Base-by-base conservation (phyloP, 2,888 invertebrate species). In the Gastrophysa polygoni region DNA sequence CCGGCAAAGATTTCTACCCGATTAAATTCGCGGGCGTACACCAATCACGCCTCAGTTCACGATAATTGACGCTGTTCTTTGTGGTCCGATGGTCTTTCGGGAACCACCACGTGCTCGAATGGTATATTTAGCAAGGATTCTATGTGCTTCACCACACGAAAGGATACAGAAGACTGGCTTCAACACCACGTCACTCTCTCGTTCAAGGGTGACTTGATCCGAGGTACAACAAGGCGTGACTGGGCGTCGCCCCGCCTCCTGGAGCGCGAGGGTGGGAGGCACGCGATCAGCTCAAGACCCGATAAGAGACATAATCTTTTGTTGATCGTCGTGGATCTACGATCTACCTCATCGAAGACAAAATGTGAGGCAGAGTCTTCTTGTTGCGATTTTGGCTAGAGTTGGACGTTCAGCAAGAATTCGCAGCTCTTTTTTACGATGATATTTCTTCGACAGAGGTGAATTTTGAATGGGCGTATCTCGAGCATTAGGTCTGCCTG, bases 171-270 rank as follows among this genome's bases (percentile, higher is more conserved):
- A 78, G 80, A 81, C 80, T 81, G 80, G 79, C 80, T 78, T 77
- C 77, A 75, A 73, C 78, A 71, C 77, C 78, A 78, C 76, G 79
- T 80, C 81, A 81, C 74, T 79, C 77, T 78, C 79, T 77, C 76
- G 80, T 80, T 78, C 78, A 80, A 78, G 80, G 81, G 79, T 80
- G 81, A 79, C 79, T 79, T 80, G 75, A 78, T 78, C 79, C 78
- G 73, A 76, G 78, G 76, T 77, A 76, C 74, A 75, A 69, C 68
- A 69, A 67, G 77, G 79, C 74, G 77, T 69, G 64, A 52, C 68
- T 52, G 43, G 48, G 32, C 20, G 58, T 58, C 49, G 61, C 51
- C 68, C 63, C 73, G 73, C 73, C 73, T 20, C 38, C 50, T 59
- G 52, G 43, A 14, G 16, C 47, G 34, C 24, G 16, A 58, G 32